A percentile compares a stretch with the other conserved stretches of the same genome.
phyloP scores from a whole-genome alignment of 2,113 vertebrate genomes.

The Microtus ochrogaster region DNA sequence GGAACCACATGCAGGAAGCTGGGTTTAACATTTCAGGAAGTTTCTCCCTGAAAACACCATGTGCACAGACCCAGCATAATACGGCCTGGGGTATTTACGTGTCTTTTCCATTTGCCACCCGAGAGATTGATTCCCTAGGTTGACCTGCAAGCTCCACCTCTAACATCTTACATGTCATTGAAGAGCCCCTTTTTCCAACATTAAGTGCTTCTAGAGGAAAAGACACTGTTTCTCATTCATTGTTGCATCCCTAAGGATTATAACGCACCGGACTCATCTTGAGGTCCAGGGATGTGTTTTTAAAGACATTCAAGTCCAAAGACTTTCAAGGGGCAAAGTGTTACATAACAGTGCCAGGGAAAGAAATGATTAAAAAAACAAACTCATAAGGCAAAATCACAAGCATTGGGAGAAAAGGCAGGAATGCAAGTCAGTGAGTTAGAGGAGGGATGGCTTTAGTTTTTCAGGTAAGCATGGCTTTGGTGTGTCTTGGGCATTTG shows the following conservation, averaged over 20 bases:
- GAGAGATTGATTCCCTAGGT: not conserved
- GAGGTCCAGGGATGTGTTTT: not conserved
- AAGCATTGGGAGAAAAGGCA: not conserved
- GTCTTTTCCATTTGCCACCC: not conserved
- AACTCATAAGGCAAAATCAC: not conserved
- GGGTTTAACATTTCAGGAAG: not conserved
- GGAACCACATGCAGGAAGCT: not conserved
- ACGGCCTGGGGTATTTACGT: not conserved
- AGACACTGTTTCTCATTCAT: conserved; percentile 63
- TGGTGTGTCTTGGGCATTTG: not conserved
- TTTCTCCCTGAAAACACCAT: not conserved
- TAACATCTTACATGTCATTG: not conserved
- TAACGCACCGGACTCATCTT: not conserved
- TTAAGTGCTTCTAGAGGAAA: conserved; percentile 49
- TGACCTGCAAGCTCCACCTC: not conserved
- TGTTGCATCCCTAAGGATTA: not conserved
- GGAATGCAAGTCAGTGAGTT: not conserved
- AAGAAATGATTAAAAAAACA: not conserved
- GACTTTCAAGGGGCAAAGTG: not conserved
- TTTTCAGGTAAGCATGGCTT: not conserved
- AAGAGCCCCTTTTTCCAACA: not conserved
- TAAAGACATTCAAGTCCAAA: not conserved
- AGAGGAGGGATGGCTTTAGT: not conserved
- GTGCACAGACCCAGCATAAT: not conserved
- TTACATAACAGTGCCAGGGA: not conserved